Conservation (phyloP, 2,113 vertebrate genomes). For the Echinops telfairi region DNA sequence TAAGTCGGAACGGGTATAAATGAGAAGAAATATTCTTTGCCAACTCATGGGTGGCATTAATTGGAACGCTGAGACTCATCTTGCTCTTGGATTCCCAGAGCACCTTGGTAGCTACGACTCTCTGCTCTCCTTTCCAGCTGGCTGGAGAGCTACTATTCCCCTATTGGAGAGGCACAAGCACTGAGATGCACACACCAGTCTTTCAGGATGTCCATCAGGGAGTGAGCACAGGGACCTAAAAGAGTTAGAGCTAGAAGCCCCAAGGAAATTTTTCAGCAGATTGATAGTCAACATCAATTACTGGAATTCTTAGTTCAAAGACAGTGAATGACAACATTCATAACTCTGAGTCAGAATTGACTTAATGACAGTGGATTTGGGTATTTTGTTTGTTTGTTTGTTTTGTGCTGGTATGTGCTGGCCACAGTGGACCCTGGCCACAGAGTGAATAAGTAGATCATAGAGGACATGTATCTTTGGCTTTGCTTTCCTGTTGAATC, state of each 20-base stretch:
- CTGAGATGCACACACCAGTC: background rate
- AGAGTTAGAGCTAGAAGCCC: background rate
- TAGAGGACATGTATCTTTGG: background rate
- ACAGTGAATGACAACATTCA: background rate
- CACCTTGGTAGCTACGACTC: background rate
- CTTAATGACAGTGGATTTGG: no score
- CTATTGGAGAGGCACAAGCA: background rate
- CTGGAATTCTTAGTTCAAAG: background rate
- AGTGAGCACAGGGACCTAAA: background rate
- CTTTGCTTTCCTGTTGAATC: background rate
- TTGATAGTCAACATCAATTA: background rate
- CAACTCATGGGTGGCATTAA: background rate
- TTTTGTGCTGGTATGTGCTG: no score
- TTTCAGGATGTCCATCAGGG: background rate
- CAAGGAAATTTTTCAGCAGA: background rate
- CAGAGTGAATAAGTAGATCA: background rate
- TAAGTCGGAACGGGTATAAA: background rate
- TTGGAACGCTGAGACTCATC: conserved; percentile 3
- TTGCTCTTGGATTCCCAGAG: background rate
- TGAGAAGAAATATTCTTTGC: background rate
- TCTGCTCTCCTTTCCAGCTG: background rate
- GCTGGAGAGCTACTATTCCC: background rate
- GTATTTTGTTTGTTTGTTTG: background rate
- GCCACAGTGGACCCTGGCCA: background rate
- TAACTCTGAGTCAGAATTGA: no score